These are phyloP conservation scores for Anastrepha obliqua DNA, from an alignment of 1,140 invertebrate species.

Conservation along the genomic window DNA sequence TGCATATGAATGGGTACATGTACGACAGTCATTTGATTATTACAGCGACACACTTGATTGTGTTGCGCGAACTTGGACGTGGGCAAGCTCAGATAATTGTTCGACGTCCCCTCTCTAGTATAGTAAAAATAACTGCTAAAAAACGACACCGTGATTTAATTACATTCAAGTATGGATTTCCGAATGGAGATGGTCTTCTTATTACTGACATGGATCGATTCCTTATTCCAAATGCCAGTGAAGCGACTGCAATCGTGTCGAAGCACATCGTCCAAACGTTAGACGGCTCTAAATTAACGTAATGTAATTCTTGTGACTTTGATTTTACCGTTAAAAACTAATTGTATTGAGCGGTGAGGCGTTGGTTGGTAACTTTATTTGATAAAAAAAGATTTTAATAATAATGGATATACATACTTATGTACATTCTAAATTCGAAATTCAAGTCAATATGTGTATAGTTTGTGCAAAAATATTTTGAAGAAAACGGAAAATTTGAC, in stretches of 20 bases:
- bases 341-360: neutral
- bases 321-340: neutral
- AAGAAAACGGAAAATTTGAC: too few relatives aligned
- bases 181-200: conserved; percentile 69
- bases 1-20: conserved; percentile 90
- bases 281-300: conserved; percentile 62
- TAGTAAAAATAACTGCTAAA: conserved; percentile 97
- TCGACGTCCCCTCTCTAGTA: conserved; percentile 88
- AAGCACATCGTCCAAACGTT: conserved; percentile 77
- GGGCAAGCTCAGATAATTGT: conserved; percentile 89
- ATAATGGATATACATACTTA: neutral
- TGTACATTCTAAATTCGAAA: neutral
- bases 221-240: conserved; percentile 92
- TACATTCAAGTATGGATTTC: conserved; percentile 85
- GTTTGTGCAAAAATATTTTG: too few relatives aligned
- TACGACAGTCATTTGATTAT: conserved; percentile 91
- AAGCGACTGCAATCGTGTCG: conserved; percentile 82
- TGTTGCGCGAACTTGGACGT: conserved; percentile 87
- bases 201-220: conserved; percentile 91
- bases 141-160: conserved; percentile 95
- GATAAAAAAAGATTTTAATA: conserved; percentile 21
- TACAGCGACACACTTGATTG: conserved; percentile 90
- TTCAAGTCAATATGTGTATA: too few relatives aligned
- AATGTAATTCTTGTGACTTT: conserved; percentile 24
- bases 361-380: neutral